These are phyloP conservation scores for Hyles vespertilio DNA, from an alignment of 1,140 invertebrate genomes.

Conservation along the genomic window DNA sequence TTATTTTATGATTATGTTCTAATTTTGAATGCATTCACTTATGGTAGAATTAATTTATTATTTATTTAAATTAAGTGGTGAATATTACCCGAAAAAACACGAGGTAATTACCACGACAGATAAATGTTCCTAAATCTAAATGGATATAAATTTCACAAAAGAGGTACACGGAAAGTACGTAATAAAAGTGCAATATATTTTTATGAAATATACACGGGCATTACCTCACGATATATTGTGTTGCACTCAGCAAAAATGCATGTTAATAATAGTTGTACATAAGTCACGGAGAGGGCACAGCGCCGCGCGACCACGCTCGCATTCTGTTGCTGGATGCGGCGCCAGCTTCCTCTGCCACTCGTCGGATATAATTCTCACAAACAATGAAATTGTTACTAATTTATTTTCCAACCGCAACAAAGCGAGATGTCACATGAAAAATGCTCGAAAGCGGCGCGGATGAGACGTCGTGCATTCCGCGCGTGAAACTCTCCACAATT, in stretches of 20 bases:
- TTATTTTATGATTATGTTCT: no score
- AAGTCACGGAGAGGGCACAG: conserved; percentile 12
- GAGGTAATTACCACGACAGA: no score
- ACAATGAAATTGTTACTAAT: conserved; percentile 74
- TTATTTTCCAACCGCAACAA: conserved; percentile 72
- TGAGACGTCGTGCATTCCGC: conserved; percentile 58
- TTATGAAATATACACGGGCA: no score
- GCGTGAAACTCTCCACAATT: conserved; percentile 48
- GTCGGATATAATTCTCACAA: conserved; percentile 61
- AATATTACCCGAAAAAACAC: no score
- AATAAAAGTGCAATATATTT: no score
- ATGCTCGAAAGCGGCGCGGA: conserved; percentile 50
- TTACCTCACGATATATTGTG: no score
- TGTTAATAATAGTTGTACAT: conserved; percentile 13
- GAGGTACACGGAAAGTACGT: no score
- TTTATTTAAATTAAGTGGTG: no score
- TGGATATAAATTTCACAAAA: no score
- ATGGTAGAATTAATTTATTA: no score
- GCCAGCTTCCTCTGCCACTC: conserved; percentile 21
- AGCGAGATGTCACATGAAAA: conserved; percentile 72
- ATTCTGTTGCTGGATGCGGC: conserved; percentile 13
- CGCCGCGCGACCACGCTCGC: not conserved
- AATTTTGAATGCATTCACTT: no score
- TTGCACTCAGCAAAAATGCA: conserved; percentile 7
- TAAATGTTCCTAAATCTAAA: no score